Evolutionary conservation across 1,140 invertebrate genomes (phyloP).

Genomic region (Drosophila seguyi): DNA sequence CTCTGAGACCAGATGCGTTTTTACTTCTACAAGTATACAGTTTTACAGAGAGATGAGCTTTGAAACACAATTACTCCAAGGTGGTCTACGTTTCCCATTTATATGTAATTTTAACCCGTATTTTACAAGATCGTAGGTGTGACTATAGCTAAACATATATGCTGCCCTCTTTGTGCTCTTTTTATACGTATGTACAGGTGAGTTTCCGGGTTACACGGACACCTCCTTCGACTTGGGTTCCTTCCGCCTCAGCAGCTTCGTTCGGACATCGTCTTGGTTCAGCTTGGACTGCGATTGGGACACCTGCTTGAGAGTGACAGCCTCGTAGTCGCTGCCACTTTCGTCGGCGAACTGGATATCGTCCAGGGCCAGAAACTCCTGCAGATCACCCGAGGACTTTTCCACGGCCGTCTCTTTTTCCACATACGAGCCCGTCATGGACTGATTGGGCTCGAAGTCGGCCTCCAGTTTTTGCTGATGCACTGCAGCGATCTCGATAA

Average conservation of each 20-base stretch:
- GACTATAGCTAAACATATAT: constrained; percentile 21
- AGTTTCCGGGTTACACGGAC: constrained; percentile 37
- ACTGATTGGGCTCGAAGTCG: constrained; percentile 54
- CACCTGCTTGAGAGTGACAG: constrained; percentile 58
- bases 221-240: constrained; percentile 55
- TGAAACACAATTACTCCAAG: constrained; percentile 34
- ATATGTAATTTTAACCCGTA: constrained; percentile 42
- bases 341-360: constrained; percentile 87
- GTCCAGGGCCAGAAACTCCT: constrained; percentile 84
- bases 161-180: constrained; percentile 15
- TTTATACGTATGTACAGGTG: constrained; percentile 54
- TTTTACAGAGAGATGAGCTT: constrained; percentile 21
- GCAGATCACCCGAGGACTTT: constrained; percentile 78
- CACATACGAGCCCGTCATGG: constrained; percentile 77
- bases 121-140: constrained; percentile 30
- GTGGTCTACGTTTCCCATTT: constrained; percentile 44
- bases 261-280: constrained; percentile 27
- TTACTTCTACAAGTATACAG: constrained; percentile 26
- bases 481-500: constrained; percentile 49
- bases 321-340: constrained; percentile 77
- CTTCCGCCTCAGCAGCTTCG: constrained; percentile 1
- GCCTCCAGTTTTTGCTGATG: constrained; percentile 59
- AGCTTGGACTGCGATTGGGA: constrained; percentile 7
- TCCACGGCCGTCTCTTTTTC: constrained; percentile 86
- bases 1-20: constrained; percentile 26